A percentile compares a stretch with the other conserved stretches of the same genome.
Conservation (phyloP, 1,140 invertebrate species). For the Antheraea pernyi region DNA sequence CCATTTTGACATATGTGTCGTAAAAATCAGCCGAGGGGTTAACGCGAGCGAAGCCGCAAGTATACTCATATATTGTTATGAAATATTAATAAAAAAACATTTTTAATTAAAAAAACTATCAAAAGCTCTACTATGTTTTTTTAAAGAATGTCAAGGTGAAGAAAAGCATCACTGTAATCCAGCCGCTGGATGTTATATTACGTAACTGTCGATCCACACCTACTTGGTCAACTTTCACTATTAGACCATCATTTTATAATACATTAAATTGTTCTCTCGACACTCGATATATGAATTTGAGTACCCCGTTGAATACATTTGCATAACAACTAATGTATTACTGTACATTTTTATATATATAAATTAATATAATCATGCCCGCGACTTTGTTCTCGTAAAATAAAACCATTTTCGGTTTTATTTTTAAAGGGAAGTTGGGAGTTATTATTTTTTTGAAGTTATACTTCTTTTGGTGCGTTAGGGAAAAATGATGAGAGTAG, state of each 20-base stretch:
- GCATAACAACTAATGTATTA: constrained; percentile 6
- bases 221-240: constrained; percentile 19
- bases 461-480: too few relatives aligned
- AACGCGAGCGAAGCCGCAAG: too few relatives aligned
- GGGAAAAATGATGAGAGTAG: too few relatives aligned
- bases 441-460: too few relatives aligned
- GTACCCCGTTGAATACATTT: constrained; percentile 5
- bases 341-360: not conserved
- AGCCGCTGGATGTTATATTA: constrained; percentile 13
- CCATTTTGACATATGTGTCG: too few relatives aligned
- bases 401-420: too few relatives aligned
- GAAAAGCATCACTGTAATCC: constrained; percentile 6
- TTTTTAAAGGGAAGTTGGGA: too few relatives aligned
- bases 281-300: constrained; percentile 1
- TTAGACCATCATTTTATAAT: constrained; percentile 14
- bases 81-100: not conserved
- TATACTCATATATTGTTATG: not conserved
- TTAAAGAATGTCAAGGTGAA: constrained; percentile 10
- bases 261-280: not conserved
- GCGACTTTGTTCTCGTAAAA: too few relatives aligned
- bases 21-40: too few relatives aligned
- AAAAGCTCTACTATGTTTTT: not conserved
- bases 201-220: constrained; percentile 13
- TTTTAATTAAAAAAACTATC: not conserved
- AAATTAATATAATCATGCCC: not conserved